Conservation (phyloP, 2,113 vertebrate genomes). For the Aspiorhynchus laticeps region DNA sequence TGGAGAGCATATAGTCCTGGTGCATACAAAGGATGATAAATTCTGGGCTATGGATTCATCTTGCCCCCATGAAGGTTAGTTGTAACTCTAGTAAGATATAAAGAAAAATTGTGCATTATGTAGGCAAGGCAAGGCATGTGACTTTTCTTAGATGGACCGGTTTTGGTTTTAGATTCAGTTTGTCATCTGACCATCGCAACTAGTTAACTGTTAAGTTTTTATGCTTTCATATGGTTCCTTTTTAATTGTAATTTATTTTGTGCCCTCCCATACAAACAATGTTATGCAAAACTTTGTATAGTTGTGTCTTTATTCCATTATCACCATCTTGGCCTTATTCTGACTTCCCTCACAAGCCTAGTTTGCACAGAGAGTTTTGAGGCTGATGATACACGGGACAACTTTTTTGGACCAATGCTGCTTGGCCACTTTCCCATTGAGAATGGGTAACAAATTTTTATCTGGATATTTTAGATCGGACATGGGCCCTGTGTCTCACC, state of each 20-base stretch:
- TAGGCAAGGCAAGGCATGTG: not conserved
- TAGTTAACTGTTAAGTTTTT: not conserved
- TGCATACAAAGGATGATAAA: slow-evolving; percentile 62
- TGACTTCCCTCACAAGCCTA: not conserved
- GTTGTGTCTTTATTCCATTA: not conserved
- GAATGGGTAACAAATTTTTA: no score
- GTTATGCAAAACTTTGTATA: not conserved
- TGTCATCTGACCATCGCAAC: not conserved
- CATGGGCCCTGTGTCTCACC: no score
- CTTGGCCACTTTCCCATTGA: no score
- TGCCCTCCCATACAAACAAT: not conserved
- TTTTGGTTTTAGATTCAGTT: not conserved
- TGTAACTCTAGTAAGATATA: not conserved
- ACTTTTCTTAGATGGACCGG: not conserved
- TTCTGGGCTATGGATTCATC: slow-evolving; percentile 75
- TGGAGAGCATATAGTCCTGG: slow-evolving; percentile 68
- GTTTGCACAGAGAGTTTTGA: not conserved
- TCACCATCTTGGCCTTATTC: not conserved
- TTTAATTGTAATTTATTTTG: not conserved
- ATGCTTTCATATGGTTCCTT: not conserved
- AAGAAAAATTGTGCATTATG: not conserved
- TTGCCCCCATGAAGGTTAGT: slow-evolving; percentile 72
- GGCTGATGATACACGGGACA: no score
- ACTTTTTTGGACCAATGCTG: no score
- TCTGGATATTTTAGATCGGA: no score